Percentiles rank a stretch among this genome's conserved stretches.
Evolutionary conservation across 2,888 invertebrate genomes (phyloP).

Genomic region (Apocheima hispidaria): DNA sequence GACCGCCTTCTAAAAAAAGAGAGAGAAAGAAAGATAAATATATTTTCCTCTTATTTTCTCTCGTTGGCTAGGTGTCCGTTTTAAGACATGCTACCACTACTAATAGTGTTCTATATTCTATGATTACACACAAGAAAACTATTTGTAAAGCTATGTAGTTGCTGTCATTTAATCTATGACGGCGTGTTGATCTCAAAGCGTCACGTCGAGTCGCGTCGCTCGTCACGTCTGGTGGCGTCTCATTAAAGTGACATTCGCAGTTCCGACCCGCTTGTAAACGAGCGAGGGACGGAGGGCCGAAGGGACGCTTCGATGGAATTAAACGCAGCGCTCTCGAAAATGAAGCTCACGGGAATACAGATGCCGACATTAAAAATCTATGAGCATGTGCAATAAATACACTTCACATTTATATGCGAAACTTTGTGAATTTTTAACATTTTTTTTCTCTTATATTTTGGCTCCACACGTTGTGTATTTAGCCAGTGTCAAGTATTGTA

Average conservation of each 20-base stretch:
- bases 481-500: no score
- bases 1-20: no score
- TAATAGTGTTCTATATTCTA: no score
- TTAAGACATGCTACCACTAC: no score
- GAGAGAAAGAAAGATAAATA: no score
- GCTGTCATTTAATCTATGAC: not conserved
- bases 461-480: no score
- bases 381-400: no score
- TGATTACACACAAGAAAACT: not conserved
- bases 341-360: not conserved
- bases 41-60: no score
- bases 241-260: conserved; percentile 16
- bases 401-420: no score
- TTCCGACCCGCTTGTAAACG: conserved; percentile 9
- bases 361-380: not conserved
- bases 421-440: no score
- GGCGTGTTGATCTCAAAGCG: conserved; percentile 9
- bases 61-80: no score
- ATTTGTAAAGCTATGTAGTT: not conserved
- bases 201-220: conserved; percentile 36
- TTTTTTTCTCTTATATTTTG: no score
- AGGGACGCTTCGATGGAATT: conserved; percentile 3
- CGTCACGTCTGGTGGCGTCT: conserved; percentile 36
- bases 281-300: not conserved
- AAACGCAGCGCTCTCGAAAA: not conserved